Evolutionary conservation across 2,888 invertebrate genomes (phyloP).

Genomic region (Meloe dianella): DNA sequence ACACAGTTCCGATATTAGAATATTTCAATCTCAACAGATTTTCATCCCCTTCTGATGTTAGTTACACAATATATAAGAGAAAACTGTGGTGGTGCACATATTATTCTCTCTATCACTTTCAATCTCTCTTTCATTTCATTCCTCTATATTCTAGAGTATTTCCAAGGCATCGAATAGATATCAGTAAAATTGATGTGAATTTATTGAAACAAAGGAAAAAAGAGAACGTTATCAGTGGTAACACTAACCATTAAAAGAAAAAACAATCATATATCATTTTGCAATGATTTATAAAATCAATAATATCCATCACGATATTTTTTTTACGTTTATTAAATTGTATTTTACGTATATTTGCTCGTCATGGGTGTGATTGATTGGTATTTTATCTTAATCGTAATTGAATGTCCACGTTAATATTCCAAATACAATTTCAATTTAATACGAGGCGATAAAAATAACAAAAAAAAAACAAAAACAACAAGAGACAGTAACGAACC

Average conservation of each 20-base stretch:
- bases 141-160: not conserved
- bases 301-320: not conserved
- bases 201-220: not conserved
- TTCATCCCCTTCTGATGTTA: constrained; percentile 40
- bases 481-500: not conserved
- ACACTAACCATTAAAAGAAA: not conserved
- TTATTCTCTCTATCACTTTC: not conserved
- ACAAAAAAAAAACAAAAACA: not conserved
- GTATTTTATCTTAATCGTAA: not conserved
- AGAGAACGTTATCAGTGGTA: not conserved
- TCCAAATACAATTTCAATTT: not conserved
- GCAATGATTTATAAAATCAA: constrained; percentile 6
- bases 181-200: not conserved
- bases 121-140: not conserved
- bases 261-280: not conserved
- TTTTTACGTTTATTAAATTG: not conserved
- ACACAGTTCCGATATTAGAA: constrained; percentile 57
- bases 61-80: constrained; percentile 4
- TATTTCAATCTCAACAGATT: constrained; percentile 59
- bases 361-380: not conserved
- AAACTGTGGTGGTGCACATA: not conserved
- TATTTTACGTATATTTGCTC: not conserved
- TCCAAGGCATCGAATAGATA: not conserved
- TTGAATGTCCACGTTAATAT: not conserved
- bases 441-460: too few relatives aligned